These are phyloP conservation scores for Scaptodrosophila latifasciaeformis DNA, from an alignment of 2,888 invertebrate genomes.

Conservation along the genomic window DNA sequence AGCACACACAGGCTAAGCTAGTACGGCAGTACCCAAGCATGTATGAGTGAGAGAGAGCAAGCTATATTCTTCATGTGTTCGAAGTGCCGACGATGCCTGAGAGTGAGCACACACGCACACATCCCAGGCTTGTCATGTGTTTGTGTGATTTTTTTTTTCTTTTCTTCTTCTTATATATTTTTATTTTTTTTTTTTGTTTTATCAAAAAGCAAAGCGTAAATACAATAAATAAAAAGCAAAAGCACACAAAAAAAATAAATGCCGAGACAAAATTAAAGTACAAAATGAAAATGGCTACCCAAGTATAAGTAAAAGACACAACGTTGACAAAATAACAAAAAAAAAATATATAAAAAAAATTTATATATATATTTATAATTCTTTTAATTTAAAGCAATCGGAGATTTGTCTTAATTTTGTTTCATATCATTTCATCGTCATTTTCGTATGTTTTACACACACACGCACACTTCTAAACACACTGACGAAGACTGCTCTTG, in stretches of 20 bases:
- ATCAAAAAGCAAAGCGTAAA: constrained; percentile 60
- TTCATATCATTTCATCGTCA: no score
- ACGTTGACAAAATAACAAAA: neutral
- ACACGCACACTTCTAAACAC: constrained; percentile 7
- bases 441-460: constrained; percentile 11
- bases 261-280: constrained; percentile 26
- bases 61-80: no score
- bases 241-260: constrained; percentile 22
- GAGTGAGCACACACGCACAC: constrained; percentile 39
- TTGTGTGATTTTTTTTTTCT: no score
- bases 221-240: constrained; percentile 42
- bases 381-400: no score
- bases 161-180: no score
- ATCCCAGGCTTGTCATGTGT: constrained; percentile 6
- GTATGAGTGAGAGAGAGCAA: constrained; percentile 44
- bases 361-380: no score
- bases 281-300: constrained; percentile 65
- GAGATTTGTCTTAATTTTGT: no score
- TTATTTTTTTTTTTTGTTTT: constrained; percentile 55
- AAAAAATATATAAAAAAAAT: no score
- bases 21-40: no score
- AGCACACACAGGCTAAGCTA: no score
- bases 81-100: constrained; percentile 37
- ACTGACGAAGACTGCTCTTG: neutral
- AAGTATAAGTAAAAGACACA: constrained; percentile 16